A percentile compares a stretch with the other conserved stretches of the same genome.
Conservation (phyloP, 2,797 vertebrate genomes). For the Bucorvus abyssinicus region DNA sequence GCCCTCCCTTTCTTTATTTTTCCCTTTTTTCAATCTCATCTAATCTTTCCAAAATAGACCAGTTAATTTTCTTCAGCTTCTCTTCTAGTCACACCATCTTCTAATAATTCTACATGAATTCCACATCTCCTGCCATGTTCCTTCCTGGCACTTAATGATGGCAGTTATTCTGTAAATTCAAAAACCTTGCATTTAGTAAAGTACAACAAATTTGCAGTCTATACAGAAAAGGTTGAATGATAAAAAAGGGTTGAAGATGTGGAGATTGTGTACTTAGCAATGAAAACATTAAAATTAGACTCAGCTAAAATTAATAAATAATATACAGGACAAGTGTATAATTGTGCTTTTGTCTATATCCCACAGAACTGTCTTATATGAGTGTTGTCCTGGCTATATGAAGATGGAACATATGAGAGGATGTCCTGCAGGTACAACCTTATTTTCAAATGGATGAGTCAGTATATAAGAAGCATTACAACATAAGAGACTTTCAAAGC, state of each 20-base stretch:
- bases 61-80: not conserved
- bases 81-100: not conserved
- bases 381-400: slow-evolving; percentile 98
- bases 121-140: not conserved
- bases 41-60: not conserved
- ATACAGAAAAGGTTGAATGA: not conserved
- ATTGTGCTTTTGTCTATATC: not conserved
- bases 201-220: not conserved
- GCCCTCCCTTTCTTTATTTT: not conserved
- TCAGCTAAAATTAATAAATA: not conserved
- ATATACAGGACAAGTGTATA: not conserved
- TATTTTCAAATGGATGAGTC: not conserved
- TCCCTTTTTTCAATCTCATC: not conserved
- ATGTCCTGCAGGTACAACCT: slow-evolving; percentile 91
- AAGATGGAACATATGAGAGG: slow-evolving; percentile 87
- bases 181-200: not conserved
- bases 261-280: not conserved
- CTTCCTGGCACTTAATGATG: not conserved
- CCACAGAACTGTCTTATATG: slow-evolving; percentile 88
- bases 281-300: not conserved
- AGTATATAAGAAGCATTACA: not conserved
- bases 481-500: not conserved
- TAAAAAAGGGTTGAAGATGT: not conserved
- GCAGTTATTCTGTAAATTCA: not conserved
- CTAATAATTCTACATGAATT: not conserved